Conservation (phyloP, 1,140 invertebrate species). For the Apis dorsata region DNA sequence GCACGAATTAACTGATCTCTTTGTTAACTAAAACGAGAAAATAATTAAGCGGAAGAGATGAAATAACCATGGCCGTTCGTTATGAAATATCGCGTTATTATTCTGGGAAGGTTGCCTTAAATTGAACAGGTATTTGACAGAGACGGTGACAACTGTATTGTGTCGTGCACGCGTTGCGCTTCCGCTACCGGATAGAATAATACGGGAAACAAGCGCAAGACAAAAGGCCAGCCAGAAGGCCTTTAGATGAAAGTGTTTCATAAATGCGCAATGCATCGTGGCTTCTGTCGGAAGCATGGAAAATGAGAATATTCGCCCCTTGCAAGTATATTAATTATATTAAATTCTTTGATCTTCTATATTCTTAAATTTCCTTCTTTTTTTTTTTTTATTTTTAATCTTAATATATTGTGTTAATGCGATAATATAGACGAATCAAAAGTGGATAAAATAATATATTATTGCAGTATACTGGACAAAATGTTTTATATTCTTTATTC, state of each 20-base stretch:
- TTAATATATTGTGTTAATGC: too few species aligned
- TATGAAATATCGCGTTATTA: constrained; percentile 18
- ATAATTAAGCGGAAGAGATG: constrained; percentile 1
- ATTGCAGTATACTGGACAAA: too few species aligned
- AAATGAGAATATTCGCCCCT: neutral
- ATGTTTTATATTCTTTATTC: too few species aligned
- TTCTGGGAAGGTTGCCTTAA: neutral
- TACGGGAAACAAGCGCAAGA: constrained; percentile 19
- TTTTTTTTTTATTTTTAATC: neutral
- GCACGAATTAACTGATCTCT: neutral
- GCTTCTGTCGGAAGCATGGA: neutral
- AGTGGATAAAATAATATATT: too few species aligned
- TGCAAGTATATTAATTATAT: neutral
- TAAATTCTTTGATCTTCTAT: neutral
- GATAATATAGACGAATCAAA: too few species aligned
- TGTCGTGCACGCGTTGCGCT: constrained; percentile 9
- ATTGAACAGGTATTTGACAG: constrained; percentile 27
- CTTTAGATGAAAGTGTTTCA: constrained; percentile 31
- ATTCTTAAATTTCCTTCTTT: neutral
- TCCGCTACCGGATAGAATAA: constrained; percentile 13
- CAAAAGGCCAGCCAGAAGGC: constrained; percentile 31
- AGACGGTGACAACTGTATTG: constrained; percentile 15
- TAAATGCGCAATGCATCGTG: constrained; percentile 10
- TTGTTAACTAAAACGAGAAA: too few species aligned
- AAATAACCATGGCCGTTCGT: neutral